These are phyloP conservation scores for Esox lucius DNA, from an alignment of 2,797 vertebrate species.

Conservation along the genomic window DNA sequence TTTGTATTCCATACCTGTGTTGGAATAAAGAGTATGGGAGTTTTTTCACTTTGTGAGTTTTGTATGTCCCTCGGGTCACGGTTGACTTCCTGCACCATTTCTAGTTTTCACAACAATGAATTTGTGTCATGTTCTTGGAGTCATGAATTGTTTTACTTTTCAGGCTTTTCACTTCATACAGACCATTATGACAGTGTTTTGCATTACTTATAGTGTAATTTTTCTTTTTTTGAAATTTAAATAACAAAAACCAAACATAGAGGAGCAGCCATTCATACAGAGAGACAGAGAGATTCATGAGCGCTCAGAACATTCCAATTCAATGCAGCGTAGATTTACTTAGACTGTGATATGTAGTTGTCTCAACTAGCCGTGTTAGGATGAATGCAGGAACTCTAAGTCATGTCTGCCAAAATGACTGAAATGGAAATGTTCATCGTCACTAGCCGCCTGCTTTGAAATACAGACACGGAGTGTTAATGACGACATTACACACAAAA, in stretches of 20 bases:
- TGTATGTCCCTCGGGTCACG: background rate
- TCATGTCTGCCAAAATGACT: background rate
- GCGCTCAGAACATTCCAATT: background rate
- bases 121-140: no score
- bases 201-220: no score
- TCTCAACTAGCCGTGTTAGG: no score
- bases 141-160: background rate
- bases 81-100: background rate
- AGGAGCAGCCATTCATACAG: background rate
- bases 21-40: background rate
- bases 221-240: no score
- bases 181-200: no score
- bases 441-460: background rate
- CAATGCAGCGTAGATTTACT: background rate
- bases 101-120: background rate
- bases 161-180: background rate
- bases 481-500: background rate
- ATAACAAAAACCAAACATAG: background rate
- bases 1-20: background rate
- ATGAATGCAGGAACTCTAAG: no score
- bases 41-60: background rate
- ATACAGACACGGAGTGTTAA: background rate
- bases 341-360: no score
- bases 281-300: background rate
- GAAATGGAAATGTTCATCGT: background rate